These are phyloP conservation scores for Phasia obesa DNA, from an alignment of 2,888 invertebrate genomes.

Conservation along the genomic window DNA sequence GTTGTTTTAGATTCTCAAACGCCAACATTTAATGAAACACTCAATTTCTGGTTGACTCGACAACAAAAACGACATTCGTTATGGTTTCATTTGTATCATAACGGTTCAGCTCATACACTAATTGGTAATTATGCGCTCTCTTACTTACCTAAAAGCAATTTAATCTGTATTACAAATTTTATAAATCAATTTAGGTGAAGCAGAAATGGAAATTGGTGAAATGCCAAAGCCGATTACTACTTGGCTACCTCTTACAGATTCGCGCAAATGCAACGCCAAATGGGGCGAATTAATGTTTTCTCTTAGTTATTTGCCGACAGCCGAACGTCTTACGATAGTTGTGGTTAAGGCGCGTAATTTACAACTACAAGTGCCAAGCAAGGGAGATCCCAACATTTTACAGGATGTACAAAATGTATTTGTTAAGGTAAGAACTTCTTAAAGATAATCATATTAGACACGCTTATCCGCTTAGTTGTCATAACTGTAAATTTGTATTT, in stretches of 20 bases:
- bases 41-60: slow-evolving; percentile 86
- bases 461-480: neutral
- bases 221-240: slow-evolving; percentile 88
- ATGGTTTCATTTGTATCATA: slow-evolving; percentile 88
- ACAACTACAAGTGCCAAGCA: slow-evolving; percentile 82
- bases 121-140: slow-evolving; percentile 77
- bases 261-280: slow-evolving; percentile 87
- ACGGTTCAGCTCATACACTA: slow-evolving; percentile 86
- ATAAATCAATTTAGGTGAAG: slow-evolving; percentile 83
- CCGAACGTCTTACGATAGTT: slow-evolving; percentile 87
- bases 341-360: slow-evolving; percentile 90
- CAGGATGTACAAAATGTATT: slow-evolving; percentile 86
- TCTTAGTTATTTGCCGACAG: slow-evolving; percentile 91
- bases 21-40: slow-evolving; percentile 90
- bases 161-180: neutral
- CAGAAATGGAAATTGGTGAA: slow-evolving; percentile 86
- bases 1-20: slow-evolving; percentile 87
- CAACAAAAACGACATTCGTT: slow-evolving; percentile 85
- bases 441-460: neutral
- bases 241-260: slow-evolving; percentile 90
- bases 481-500: neutral
- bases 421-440: slow-evolving; percentile 85
- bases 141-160: neutral
- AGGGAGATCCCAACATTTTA: slow-evolving; percentile 61
- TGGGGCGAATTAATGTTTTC: slow-evolving; percentile 92